Percentiles rank a stretch among this genome's conserved stretches.
These are phyloP conservation scores for Latrodectus elegans DNA, from an alignment of 2,888 invertebrate species.

Conservation along the genomic window DNA sequence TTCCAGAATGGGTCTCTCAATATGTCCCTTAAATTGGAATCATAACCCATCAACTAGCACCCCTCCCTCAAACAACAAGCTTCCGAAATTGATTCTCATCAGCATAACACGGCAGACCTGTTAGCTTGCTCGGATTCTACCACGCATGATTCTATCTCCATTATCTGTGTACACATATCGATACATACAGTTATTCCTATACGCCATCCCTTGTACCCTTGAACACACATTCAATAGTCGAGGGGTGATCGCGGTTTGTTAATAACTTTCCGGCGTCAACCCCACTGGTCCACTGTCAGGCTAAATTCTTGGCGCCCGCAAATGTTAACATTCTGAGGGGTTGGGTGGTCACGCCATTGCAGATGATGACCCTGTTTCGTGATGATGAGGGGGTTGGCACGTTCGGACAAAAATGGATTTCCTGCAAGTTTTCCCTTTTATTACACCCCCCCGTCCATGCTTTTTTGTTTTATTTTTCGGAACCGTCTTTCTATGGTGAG, in stretches of 20 bases:
- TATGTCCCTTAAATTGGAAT: background rate
- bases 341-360: background rate
- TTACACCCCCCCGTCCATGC: background rate
- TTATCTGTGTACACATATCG: background rate
- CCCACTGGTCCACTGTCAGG: background rate
- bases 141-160: background rate
- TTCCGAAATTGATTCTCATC: background rate
- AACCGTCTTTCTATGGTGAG: slow-evolving; percentile 26
- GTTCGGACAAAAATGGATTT: slow-evolving; percentile 18
- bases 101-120: background rate
- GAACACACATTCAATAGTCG: background rate
- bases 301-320: slow-evolving; percentile 8
- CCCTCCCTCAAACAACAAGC: background rate
- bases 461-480: background rate
- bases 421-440: slow-evolving; percentile 1
- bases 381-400: slow-evolving; percentile 22
- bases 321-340: background rate
- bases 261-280: slow-evolving; percentile 26
- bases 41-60: background rate
- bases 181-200: background rate
- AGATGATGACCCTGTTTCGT: slow-evolving; percentile 28
- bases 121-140: background rate
- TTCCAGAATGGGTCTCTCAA: too few relatives aligned
- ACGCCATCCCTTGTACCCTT: background rate
- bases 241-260: background rate